Base-by-base conservation (phyloP, 2,888 invertebrate species). In the Tricholauxania praeusta region DNA sequence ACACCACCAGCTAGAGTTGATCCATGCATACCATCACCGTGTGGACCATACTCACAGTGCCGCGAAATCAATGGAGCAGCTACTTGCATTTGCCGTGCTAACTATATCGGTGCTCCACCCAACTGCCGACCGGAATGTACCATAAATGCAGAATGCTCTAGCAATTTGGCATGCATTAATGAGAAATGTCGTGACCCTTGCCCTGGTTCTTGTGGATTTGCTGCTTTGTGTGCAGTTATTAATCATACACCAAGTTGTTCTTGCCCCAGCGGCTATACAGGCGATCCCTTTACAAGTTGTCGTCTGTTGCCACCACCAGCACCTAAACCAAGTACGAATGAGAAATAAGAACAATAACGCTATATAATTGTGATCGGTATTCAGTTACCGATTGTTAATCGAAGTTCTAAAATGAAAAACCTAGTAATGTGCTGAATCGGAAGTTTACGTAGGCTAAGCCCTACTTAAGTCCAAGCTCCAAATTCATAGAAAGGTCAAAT, bases 81-180 rank as follows among this genome's bases (percentile, higher is more conserved):
- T 39, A 91, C 92, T 53, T 95, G 95, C 83, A 91, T 93, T 63
- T 95, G 95, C 82, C 84, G 92, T 71, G 88, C 91, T 49, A 91
- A 91, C 79, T 94, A 92, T 82, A 89, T 90, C 74, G 95, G 95
- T 67, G 91, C 91, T 77, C 93, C 94, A 57, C 93, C 93, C 65
- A 92, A 92, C 80, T 94, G 94, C 83, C 90, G 92, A 48, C 94
- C 94, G 3, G 94, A 94, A 86, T 95, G 95, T 83, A 90, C 91
- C 39, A 90, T 93, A 75, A 93, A 92, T 83, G 90, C 93, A 0
- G 94, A 94, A 82, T 94, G 94, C 83, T 86, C 91, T 3, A 92
- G 91, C 80, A 91, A 92, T 75, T 88, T 90, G 80, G 93, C 94
- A 15, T 94, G 94, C 81, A 92, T 92, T 65, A 92, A 90, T 82